phyloP scores from a whole-genome alignment of 2,113 vertebrate species.

The Colius striatus region DNA sequence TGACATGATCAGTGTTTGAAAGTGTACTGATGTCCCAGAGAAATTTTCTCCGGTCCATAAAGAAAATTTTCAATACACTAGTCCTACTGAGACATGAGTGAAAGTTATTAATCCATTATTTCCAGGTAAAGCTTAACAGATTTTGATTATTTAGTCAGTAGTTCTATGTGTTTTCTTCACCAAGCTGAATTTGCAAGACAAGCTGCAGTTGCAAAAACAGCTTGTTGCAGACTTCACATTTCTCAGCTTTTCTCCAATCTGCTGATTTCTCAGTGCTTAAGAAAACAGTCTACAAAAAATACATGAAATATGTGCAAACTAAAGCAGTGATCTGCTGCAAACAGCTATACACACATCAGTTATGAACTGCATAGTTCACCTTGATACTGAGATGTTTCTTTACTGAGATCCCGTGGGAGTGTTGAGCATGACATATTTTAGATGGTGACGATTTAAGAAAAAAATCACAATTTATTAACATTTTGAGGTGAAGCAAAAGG shows the following conservation, averaged over 20 bases:
- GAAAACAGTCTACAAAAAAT: background rate
- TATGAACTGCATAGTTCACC: background rate
- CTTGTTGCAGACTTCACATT: background rate
- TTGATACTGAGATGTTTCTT: background rate
- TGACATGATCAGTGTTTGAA: background rate
- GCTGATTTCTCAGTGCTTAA: background rate
- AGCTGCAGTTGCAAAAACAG: background rate
- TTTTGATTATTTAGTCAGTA: background rate
- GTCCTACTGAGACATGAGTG: background rate
- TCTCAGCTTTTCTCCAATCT: background rate
- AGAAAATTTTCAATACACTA: background rate
- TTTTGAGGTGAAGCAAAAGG: too few relatives aligned
- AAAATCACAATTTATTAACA: too few relatives aligned
- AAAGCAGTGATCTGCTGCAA: background rate
- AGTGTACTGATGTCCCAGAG: background rate
- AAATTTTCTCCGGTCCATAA: background rate
- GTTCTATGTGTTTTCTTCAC: background rate
- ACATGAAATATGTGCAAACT: background rate
- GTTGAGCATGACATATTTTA: too few relatives aligned
- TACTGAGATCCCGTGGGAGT: background rate
- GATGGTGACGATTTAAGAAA: too few relatives aligned
- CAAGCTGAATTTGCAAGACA: background rate
- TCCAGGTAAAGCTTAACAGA: background rate
- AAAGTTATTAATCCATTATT: background rate
- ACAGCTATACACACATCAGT: background rate